Evolutionary conservation across 2,888 invertebrate species (phyloP).

Genomic region (Hydrotaea cyrtoneurina): DNA sequence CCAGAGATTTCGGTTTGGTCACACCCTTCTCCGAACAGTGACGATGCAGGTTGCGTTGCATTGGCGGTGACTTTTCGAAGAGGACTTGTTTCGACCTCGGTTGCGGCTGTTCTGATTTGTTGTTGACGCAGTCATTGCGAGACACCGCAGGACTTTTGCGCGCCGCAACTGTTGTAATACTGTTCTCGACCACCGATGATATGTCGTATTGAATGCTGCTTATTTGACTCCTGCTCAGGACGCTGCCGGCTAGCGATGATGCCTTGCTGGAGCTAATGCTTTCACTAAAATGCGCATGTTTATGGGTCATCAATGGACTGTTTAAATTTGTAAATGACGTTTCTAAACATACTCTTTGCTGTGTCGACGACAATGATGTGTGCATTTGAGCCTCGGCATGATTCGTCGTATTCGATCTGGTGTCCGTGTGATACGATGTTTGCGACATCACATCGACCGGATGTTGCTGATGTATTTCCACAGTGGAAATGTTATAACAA

Average conservation of each 20-base stretch:
- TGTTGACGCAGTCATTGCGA: background rate
- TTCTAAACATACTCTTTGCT: constrained; percentile 85
- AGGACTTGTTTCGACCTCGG: constrained; percentile 76
- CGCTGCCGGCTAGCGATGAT: constrained; percentile 79
- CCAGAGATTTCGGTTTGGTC: constrained; percentile 74
- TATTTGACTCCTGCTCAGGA: constrained; percentile 79
- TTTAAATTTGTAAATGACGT: constrained; percentile 89
- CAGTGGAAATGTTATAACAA: constrained; percentile 56
- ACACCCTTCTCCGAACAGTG: constrained; percentile 75
- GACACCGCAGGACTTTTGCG: constrained; percentile 77
- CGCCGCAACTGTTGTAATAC: constrained; percentile 74
- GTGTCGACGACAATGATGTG: constrained; percentile 81
- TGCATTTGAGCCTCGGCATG: constrained; percentile 54
- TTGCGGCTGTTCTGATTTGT: constrained; percentile 71
- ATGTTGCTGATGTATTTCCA: constrained; percentile 54
- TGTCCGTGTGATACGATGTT: constrained; percentile 49
- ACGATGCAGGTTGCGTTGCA: constrained; percentile 72
- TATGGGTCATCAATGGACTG: constrained; percentile 79
- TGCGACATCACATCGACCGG: constrained; percentile 24
- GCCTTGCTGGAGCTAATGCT: constrained; percentile 75
- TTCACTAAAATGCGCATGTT: constrained; percentile 65
- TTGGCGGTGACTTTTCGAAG: constrained; percentile 73
- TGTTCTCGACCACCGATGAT: constrained; percentile 79
- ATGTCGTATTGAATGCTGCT: constrained; percentile 81
- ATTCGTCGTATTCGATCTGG: constrained; percentile 32